phyloP scores from a whole-genome alignment of 2,888 invertebrate species.

The Protonemura montana region DNA sequence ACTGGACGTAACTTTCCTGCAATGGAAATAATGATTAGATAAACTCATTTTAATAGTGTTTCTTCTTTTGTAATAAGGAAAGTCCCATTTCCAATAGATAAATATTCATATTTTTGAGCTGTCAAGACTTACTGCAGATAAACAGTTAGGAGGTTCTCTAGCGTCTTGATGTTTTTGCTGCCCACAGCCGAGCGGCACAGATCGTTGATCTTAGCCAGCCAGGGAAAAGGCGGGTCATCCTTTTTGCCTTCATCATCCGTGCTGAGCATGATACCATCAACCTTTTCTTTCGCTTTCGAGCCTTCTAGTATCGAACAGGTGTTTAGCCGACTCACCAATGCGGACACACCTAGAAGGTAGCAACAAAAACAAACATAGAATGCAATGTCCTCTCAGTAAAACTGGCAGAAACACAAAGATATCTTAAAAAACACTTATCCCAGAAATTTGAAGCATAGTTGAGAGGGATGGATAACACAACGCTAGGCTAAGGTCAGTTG shows the following conservation, averaged over 20 bases:
- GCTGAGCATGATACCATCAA: neutral
- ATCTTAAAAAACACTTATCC: neutral
- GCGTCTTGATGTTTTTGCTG: slow-evolving; percentile 54
- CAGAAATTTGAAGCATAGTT: neutral
- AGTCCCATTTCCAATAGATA: no score
- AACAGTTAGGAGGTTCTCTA: slow-evolving; percentile 56
- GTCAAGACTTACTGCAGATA: slow-evolving; percentile 55
- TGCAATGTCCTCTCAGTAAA: neutral
- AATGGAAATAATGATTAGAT: slow-evolving; percentile 49
- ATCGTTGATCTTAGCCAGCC: slow-evolving; percentile 55
- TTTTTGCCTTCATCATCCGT: slow-evolving; percentile 40
- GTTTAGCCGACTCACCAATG: slow-evolving; percentile 44
- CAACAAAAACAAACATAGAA: neutral
- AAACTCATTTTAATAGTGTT: neutral
- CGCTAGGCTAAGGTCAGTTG: neutral
- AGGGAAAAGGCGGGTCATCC: slow-evolving; percentile 53
- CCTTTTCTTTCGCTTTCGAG: neutral
- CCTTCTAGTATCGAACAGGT: slow-evolving; percentile 28
- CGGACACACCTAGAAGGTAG: slow-evolving; percentile 44
- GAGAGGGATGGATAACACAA: neutral
- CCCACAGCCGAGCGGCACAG: slow-evolving; percentile 54
- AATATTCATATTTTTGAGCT: neutral
- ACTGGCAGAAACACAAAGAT: neutral
- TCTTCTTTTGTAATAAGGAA: no score
- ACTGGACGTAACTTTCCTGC: slow-evolving; percentile 57